Percentiles rank a stretch among this genome's conserved stretches.
phyloP scores from a whole-genome alignment of 2,888 invertebrate species.

The Fragum whitleyi region DNA sequence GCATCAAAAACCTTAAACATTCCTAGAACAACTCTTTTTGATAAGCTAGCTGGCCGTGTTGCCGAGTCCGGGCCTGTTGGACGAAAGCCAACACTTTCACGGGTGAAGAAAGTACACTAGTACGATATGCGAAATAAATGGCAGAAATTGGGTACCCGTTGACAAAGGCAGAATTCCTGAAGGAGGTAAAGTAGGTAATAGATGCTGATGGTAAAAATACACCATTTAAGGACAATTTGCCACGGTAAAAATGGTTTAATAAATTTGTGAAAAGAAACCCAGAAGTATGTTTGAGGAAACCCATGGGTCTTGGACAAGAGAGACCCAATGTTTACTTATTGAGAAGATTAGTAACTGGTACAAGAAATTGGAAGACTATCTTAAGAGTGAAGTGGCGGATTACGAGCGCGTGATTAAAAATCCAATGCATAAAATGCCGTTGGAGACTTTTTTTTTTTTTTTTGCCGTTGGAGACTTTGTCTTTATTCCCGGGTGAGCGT shows the following conservation, averaged over 20 bases:
- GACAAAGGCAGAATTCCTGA: background rate
- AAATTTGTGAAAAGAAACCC: constrained; percentile 15
- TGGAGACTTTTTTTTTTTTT: constrained; percentile 25
- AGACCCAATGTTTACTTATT: constrained; percentile 4
- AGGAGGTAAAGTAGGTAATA: constrained; percentile 32
- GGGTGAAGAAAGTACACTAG: constrained; percentile 32
- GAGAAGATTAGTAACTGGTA: no score
- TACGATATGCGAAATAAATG: constrained; percentile 26
- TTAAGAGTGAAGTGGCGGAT: constrained; percentile 27
- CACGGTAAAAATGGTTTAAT: constrained; percentile 27
- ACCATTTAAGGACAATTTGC: constrained; percentile 42
- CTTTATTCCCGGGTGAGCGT: constrained; percentile 49
- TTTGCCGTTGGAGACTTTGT: constrained; percentile 49
- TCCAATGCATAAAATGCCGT: constrained; percentile 26
- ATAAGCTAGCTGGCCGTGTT: constrained; percentile 34
- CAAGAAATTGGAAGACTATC: no score
- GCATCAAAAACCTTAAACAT: constrained; percentile 13
- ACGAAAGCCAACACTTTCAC: constrained; percentile 15
- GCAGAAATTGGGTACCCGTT: constrained; percentile 32
- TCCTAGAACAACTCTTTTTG: constrained; percentile 25
- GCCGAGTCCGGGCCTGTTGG: constrained; percentile 5
- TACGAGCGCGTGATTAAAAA: constrained; percentile 28
- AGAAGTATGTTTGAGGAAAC: background rate
- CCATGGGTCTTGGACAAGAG: constrained; percentile 30
- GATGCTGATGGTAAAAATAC: constrained; percentile 12